These are phyloP conservation scores for Nomada fabriciana DNA, from an alignment of 2,888 invertebrate species.

Conservation along the genomic window DNA sequence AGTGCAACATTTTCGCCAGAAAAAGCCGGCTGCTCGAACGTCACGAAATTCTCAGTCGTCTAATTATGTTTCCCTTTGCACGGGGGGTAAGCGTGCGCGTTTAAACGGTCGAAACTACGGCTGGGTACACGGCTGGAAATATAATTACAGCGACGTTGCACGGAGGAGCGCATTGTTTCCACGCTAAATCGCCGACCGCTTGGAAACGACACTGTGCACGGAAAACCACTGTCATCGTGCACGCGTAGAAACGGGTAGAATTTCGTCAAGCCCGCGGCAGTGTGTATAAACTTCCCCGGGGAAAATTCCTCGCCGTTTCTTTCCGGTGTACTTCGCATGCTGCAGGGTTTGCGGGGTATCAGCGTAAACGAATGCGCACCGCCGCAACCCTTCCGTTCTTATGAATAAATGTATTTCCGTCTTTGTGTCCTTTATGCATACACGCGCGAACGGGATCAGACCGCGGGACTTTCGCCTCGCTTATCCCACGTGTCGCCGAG, in stretches of 20 bases:
- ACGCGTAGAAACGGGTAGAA: constrained; percentile 16
- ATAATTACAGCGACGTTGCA: constrained; percentile 34
- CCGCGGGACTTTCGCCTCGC: constrained; percentile 31
- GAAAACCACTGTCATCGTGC: constrained; percentile 27
- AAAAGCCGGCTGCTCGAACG: too few relatives aligned
- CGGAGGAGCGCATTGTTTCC: constrained; percentile 36
- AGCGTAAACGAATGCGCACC: constrained; percentile 13
- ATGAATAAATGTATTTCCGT: constrained; percentile 68
- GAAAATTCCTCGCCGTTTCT: background rate
- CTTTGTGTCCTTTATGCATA: constrained; percentile 59
- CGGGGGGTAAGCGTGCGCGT: constrained; percentile 5
- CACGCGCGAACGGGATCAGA: constrained; percentile 55
- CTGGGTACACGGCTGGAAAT: constrained; percentile 37
- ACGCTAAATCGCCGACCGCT: constrained; percentile 44
- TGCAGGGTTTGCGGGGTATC: constrained; percentile 8
- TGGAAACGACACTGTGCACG: constrained; percentile 20
- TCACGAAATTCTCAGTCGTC: background rate
- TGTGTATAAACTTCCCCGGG: background rate
- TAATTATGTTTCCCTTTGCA: constrained; percentile 35
- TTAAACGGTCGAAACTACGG: constrained; percentile 26
- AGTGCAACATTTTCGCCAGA: background rate
- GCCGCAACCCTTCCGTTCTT: constrained; percentile 41
- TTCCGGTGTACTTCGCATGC: background rate
- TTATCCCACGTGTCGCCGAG: constrained; percentile 41
- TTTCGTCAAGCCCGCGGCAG: background rate